A percentile compares a stretch with the other conserved stretches of the same genome.
Evolutionary conservation across 2,113 vertebrate genomes (phyloP).

Genomic region (Crotalus viridis): DNA sequence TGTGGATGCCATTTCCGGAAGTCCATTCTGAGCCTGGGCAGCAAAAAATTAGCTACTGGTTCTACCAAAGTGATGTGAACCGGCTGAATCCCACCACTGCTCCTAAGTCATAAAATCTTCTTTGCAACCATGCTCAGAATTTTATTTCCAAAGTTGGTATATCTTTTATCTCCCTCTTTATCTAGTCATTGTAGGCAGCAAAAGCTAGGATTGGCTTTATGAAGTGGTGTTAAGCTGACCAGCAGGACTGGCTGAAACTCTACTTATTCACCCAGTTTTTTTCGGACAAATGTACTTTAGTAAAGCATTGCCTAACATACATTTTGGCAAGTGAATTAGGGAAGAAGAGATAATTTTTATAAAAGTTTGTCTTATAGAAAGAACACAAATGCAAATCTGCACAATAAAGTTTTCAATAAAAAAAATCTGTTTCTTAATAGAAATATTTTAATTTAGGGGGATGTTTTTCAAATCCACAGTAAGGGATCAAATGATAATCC

Average conservation of each 20-base stretch:
- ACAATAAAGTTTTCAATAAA: neutral
- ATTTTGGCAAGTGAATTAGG: neutral
- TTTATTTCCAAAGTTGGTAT: neutral
- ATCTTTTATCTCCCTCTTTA: neutral
- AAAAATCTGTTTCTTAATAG: conserved; percentile 9
- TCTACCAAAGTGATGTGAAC: no score
- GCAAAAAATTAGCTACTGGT: no score
- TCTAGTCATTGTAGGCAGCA: neutral
- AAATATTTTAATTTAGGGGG: conserved; percentile 6
- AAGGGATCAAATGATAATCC: conserved; percentile 14
- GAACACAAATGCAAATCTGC: neutral
- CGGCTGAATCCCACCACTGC: no score
- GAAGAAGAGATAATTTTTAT: neutral
- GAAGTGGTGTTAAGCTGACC: neutral
- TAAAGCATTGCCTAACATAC: neutral
- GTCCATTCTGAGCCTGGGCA: no score
- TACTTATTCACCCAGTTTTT: neutral
- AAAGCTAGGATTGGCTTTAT: neutral
- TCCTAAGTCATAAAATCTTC: neutral
- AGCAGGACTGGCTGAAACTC: neutral
- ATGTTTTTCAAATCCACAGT: neutral
- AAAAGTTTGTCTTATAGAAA: neutral
- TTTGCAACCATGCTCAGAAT: neutral
- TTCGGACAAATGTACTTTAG: neutral
- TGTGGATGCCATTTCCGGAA: no score